These are phyloP conservation scores for Ranitomeya imitator DNA, from an alignment of 2,113 vertebrate genomes.

Conservation along the genomic window DNA sequence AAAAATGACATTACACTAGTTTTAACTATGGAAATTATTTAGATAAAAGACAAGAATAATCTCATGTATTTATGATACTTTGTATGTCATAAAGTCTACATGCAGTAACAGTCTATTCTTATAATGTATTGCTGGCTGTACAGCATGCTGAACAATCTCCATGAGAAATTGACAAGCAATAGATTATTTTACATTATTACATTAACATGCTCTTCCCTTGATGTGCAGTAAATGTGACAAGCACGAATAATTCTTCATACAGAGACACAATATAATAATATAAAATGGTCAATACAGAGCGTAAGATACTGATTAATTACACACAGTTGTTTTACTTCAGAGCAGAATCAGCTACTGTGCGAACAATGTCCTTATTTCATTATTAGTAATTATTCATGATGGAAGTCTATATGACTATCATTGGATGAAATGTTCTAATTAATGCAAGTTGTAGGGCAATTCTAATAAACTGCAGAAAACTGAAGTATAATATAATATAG, in stretches of 20 bases:
- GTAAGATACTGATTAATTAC: not conserved
- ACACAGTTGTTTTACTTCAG: not conserved
- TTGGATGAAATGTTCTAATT: not conserved
- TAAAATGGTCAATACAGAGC: not conserved
- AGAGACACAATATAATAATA: not conserved
- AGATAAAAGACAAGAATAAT: not conserved
- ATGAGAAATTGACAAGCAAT: constrained; percentile 4
- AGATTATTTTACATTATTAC: not conserved
- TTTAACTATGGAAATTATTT: not conserved
- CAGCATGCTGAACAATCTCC: not conserved
- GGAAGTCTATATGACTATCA: not conserved
- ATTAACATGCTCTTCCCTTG: not conserved
- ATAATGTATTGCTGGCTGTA: not conserved
- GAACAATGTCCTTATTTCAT: constrained; percentile 3
- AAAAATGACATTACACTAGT: no score
- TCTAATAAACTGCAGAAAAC: not conserved
- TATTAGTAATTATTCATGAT: not conserved
- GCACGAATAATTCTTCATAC: not conserved
- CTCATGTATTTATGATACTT: not conserved
- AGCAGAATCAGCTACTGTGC: not conserved
- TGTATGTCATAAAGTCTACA: not conserved
- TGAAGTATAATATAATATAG: no score
- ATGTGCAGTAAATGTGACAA: constrained; percentile 12
- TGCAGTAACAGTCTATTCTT: not conserved
- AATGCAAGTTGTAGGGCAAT: not conserved